Conservation (phyloP, 2,113 vertebrate genomes). For the Urocynchramus pylzowi region DNA sequence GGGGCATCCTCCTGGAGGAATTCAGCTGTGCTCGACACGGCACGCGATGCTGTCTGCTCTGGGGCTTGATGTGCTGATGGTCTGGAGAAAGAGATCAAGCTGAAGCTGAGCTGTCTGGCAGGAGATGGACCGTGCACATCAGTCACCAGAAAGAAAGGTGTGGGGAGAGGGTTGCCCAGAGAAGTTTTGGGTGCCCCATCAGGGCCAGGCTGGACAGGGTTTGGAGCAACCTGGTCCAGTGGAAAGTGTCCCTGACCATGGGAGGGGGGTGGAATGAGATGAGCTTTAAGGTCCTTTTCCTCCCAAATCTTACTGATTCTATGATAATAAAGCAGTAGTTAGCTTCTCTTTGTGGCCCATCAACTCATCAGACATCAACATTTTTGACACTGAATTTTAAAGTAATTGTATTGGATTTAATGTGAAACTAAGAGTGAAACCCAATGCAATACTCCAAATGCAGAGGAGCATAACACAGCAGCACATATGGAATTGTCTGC, state of each 20-base stretch:
- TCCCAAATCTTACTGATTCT: neutral
- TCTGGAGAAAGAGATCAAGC: too few species aligned
- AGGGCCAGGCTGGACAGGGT: neutral
- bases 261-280: neutral
- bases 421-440: neutral
- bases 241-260: neutral
- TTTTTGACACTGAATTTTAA: neutral
- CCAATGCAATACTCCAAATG: neutral
- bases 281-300: neutral
- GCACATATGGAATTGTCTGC: neutral
- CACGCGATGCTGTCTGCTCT: neutral
- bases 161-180: neutral
- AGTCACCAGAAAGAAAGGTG: neutral
- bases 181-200: neutral
- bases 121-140: neutral
- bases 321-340: neutral
- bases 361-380: neutral
- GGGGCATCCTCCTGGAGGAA: neutral
- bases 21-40: fast-evolving
- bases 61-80: neutral
- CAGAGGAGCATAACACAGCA: neutral
- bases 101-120: neutral
- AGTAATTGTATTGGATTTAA: neutral
- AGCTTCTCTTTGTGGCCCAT: neutral
- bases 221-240: neutral